Evolutionary conservation across 2,888 invertebrate species (phyloP), one percentile per base, ranked within the genome.

Genomic region (Drosophila infuscata): DNA sequence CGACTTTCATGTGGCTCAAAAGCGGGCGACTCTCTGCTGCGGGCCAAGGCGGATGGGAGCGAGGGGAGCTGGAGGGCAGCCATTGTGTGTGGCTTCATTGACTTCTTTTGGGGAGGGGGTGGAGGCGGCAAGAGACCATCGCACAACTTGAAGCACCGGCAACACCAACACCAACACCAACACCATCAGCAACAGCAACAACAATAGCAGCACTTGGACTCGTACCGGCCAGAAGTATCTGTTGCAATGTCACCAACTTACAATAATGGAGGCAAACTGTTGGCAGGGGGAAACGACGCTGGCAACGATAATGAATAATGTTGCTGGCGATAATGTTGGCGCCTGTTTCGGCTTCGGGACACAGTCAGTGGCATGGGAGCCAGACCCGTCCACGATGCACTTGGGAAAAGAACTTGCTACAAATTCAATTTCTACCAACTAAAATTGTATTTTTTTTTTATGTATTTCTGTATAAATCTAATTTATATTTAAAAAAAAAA

Each of bases 211-310:
- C 78, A 70, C 60, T 59, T 60, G 82, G 69, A 74, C 57, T 56
- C 60, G 73, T 62, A 56, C 43, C 51, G 32, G 48, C 67, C 52
- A 74, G 48, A 74, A 81, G 81, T 83, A 83, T 87, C 83, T 83
- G 79, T 83, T 83, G 83, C 83, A 83, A 85, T 88, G 83, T 85
- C 83, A 84, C 83, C 81, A 81, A 83, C 81, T 83, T 78, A 66
- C 70, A 83, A 77, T 51, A 61, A 61, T 70, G 46, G 43, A 12
- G 48, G 49, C 54, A 58, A 67, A 66, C 51, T 30, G 52, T 53
- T 29, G 38, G 29, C 29, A 20, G 32, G 17, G 32, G 17, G 17
- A 52, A 36, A 33, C 36, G 46, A 29, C 35, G 61, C 30, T 35
- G 32, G 56, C 61, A 54, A 61, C 82, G 86, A 85, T 85, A 85